phyloP scores from a whole-genome alignment of 1,140 invertebrate species.

The Sitobion miscanthi region DNA sequence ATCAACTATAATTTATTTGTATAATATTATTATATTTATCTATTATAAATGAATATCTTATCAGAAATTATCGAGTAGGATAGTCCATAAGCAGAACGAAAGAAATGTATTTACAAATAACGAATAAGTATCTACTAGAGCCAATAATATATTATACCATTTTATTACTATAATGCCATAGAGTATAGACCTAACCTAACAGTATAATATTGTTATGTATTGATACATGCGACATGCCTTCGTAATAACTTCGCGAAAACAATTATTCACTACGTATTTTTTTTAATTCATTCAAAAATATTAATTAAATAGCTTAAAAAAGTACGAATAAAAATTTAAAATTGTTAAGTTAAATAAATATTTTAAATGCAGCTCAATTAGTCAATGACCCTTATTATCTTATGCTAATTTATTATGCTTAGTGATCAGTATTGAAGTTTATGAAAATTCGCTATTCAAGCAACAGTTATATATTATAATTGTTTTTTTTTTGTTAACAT shows the following conservation, averaged over 20 bases:
- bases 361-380: background rate
- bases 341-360: background rate
- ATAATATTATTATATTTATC: background rate
- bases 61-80: background rate
- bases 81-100: background rate
- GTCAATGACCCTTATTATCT: background rate
- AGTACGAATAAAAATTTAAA: background rate
- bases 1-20: background rate
- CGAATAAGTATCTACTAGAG: background rate
- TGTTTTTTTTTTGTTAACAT: background rate
- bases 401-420: constrained; percentile 7
- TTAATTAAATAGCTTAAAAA: background rate
- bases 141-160: background rate
- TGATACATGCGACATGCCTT: background rate
- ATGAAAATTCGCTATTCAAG: background rate
- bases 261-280: background rate
- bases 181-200: background rate
- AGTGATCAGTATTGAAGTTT: background rate
- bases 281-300: background rate
- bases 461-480: background rate
- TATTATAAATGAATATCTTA: background rate
- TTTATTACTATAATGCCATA: background rate
- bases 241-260: background rate
- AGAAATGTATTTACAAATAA: background rate
- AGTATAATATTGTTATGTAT: background rate